Evolutionary conservation across 2,113 vertebrate species (phyloP), one percentile per base, ranked within the genome.

Genomic region (Seriola rivoliana): DNA sequence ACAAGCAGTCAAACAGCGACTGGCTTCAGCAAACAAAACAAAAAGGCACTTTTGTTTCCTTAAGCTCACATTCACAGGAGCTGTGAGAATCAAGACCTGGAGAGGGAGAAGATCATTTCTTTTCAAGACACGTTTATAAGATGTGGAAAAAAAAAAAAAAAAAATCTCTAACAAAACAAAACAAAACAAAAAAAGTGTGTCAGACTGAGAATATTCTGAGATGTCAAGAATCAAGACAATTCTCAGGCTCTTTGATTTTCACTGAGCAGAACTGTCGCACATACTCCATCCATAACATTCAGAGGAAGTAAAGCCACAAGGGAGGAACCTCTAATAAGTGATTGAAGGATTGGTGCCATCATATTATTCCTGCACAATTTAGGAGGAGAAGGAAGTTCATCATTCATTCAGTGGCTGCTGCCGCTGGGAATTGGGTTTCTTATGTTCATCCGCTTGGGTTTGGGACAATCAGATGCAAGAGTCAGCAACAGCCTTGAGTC

Each of bases 291-390:
- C 14, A 46, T 71, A 32, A 67, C 71, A 71, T 85, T 74, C 34
- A 58, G 74, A 11, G 69, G 57, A 80, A 68, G 69, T 25, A n/a
- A 59, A 71, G 34, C 66, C 88, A 79, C 83, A 23, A 29, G 85
- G 82, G 87, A 90, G 69, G 54, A 82, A 75, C 69, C 60, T 79
- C 80, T 74, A 40, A 76, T 68, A 67, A 69, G 88, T 91, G 91
- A 93, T 87, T 92, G 90, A 93, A 88, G 81, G 91, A 91, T 91
- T 90, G 84, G 88, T 93, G 93, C 58, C 86, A 82, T 54, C n/a
- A 3, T 58, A 17, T 76, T 72, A 71, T 68, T 86, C 40, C 75
- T 65, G 83, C 80, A 55, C 82, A 75, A 50, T 85, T 85, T 67
- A 91, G 80, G 82, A 86, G 83, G 72, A 85, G 81, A 82, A 71